A percentile compares a stretch with the other conserved stretches of the same genome.
Conservation (phyloP, 1,140 invertebrate species). For the Caenorhabditis briggsae region DNA sequence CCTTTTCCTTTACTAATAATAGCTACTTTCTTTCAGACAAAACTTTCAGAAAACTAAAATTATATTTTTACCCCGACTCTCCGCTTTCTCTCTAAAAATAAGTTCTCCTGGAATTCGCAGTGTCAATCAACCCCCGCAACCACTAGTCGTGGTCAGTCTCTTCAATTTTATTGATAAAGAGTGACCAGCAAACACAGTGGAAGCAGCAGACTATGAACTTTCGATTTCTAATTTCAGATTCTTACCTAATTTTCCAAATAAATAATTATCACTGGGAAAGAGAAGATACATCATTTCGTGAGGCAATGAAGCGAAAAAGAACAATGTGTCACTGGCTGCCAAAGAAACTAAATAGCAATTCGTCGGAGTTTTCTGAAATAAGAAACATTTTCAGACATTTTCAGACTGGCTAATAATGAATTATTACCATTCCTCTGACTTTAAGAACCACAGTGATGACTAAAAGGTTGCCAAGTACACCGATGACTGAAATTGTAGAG, state of each 20-base stretch:
- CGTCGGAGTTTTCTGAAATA: conserved; percentile 81
- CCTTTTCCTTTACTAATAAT: no score
- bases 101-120: neutral
- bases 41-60: no score
- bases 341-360: conserved; percentile 83
- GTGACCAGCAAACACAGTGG: neutral
- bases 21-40: no score
- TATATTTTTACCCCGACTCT: no score
- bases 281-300: conserved; percentile 82
- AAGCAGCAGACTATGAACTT: neutral
- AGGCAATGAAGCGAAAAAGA: conserved; percentile 81
- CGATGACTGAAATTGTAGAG: conserved; percentile 81
- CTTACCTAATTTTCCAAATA: conserved; percentile 80
- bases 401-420: neutral
- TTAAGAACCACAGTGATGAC: conserved; percentile 78
- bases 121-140: neutral
- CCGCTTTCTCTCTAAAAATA: no score
- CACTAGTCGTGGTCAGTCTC: neutral
- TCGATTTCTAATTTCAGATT: neutral
- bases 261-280: conserved; percentile 81
- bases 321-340: conserved; percentile 82
- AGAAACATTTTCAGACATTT: neutral
- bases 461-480: conserved; percentile 81
- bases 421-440: conserved; percentile 75
- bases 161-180: neutral